These are phyloP conservation scores for Archips xylosteana DNA, from an alignment of 2,888 invertebrate species.

Conservation along the genomic window DNA sequence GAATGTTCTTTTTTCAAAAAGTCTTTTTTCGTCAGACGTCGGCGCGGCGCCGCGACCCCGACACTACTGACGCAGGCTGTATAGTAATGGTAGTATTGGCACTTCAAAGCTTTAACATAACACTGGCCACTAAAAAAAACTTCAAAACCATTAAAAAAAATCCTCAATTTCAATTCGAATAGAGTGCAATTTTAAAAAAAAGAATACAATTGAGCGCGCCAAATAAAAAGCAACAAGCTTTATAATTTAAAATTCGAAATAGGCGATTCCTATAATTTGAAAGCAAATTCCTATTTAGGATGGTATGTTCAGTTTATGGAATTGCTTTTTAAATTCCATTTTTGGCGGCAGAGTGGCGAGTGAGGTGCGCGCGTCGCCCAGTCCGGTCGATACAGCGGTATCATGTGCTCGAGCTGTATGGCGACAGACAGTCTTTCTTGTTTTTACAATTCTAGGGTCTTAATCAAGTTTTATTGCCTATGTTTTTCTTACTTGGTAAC, in stretches of 20 bases:
- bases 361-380: slow-evolving; percentile 78
- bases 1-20: slow-evolving; percentile 58
- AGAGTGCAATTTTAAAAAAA: neutral
- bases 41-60: slow-evolving; percentile 67
- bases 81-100: slow-evolving; percentile 61
- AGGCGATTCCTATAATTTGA: slow-evolving; percentile 26
- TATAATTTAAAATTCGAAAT: slow-evolving; percentile 27
- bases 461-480: slow-evolving; percentile 46
- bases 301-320: slow-evolving; percentile 25
- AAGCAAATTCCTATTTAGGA: slow-evolving; percentile 36
- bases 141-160: slow-evolving; percentile 23
- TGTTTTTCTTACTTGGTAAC: slow-evolving; percentile 37
- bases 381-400: slow-evolving; percentile 79
- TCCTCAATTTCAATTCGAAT: slow-evolving; percentile 29
- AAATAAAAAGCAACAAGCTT: neutral
- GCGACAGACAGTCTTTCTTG: slow-evolving; percentile 81
- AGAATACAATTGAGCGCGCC: neutral
- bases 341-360: slow-evolving; percentile 57
- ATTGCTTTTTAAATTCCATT: slow-evolving; percentile 49
- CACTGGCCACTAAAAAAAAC: slow-evolving; percentile 43
- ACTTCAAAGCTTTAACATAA: slow-evolving; percentile 56
- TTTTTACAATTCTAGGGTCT: slow-evolving; percentile 70
- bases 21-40: slow-evolving; percentile 68
- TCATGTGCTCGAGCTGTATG: slow-evolving; percentile 69
- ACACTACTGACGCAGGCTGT: slow-evolving; percentile 72